A percentile compares a stretch with the other conserved stretches of the same genome.
phyloP scores from a whole-genome alignment of 2,888 invertebrate species.

The Papilio demoleus region DNA sequence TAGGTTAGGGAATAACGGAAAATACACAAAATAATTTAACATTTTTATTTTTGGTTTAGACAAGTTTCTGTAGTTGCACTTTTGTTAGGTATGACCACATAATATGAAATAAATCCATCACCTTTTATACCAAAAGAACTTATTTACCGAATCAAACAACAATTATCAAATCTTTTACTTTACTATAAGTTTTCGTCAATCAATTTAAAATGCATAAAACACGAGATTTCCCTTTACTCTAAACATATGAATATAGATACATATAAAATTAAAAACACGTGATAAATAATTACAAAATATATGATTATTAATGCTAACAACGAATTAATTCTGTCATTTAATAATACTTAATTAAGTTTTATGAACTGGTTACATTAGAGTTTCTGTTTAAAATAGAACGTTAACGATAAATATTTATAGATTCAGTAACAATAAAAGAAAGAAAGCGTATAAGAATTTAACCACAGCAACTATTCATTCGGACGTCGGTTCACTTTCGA shows the following conservation, averaged over 20 bases:
- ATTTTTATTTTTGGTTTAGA: no score
- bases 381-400: slow-evolving; percentile 29
- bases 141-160: no score
- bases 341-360: slow-evolving; percentile 34
- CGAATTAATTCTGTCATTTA: slow-evolving; percentile 15
- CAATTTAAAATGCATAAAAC: not conserved
- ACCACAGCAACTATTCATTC: slow-evolving; percentile 42
- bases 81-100: no score
- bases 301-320: slow-evolving; percentile 14
- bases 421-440: slow-evolving; percentile 42
- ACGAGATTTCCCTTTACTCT: slow-evolving; percentile 2
- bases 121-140: no score
- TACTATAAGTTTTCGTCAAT: no score
- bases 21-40: not conserved
- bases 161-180: no score
- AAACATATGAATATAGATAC: slow-evolving; percentile 11
- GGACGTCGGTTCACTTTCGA: slow-evolving; percentile 44
- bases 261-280: slow-evolving; percentile 8
- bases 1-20: slow-evolving; percentile 10
- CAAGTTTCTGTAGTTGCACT: no score
- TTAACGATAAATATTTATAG: slow-evolving; percentile 43
- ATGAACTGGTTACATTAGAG: slow-evolving; percentile 34
- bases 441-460: slow-evolving; percentile 40
- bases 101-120: no score
- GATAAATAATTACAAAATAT: slow-evolving; percentile 20